phyloP scores from a whole-genome alignment of 2,797 vertebrate genomes.

The Enteromius unitaeniatus region DNA sequence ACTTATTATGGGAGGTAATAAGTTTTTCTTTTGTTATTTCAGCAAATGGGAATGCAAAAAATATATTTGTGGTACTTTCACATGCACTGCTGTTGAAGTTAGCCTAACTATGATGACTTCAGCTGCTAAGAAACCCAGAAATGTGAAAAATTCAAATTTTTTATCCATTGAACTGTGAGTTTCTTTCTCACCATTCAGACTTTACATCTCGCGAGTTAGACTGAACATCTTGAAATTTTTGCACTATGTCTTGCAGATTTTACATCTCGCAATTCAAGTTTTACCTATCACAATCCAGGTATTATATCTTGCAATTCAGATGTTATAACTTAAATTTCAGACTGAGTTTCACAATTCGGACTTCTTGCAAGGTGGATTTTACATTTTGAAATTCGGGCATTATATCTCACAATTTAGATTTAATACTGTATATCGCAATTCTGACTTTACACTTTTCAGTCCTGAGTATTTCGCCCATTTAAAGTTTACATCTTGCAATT shows the following conservation, averaged over 20 bases:
- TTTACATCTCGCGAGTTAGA: not conserved
- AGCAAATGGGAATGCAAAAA: no score
- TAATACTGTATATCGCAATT: not conserved
- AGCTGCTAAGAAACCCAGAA: not conserved
- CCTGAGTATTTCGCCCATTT: not conserved
- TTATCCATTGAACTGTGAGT: not conserved
- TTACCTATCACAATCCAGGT: not conserved
- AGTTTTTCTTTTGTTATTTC: no score
- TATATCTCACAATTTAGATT: not conserved
- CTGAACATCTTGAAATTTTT: fast-evolving
- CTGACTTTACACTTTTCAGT: not conserved
- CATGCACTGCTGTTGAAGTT: no score
- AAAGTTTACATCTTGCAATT: not conserved
- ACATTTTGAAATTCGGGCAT: no score
- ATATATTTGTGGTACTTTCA: no score
- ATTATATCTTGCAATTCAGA: not conserved
- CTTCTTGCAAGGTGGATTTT: no score
- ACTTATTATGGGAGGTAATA: no score
- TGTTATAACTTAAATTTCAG: no score
- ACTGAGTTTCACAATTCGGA: no score
- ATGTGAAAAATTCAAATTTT: not conserved
- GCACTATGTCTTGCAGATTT: no score
- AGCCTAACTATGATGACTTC: not conserved
- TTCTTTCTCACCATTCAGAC: not conserved
- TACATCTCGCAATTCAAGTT: not conserved